Percentiles rank a stretch among this genome's conserved stretches.
These are phyloP conservation scores for Lepeophtheirus nordmannii DNA, from an alignment of 2,888 invertebrate genomes.

Conservation along the genomic window DNA sequence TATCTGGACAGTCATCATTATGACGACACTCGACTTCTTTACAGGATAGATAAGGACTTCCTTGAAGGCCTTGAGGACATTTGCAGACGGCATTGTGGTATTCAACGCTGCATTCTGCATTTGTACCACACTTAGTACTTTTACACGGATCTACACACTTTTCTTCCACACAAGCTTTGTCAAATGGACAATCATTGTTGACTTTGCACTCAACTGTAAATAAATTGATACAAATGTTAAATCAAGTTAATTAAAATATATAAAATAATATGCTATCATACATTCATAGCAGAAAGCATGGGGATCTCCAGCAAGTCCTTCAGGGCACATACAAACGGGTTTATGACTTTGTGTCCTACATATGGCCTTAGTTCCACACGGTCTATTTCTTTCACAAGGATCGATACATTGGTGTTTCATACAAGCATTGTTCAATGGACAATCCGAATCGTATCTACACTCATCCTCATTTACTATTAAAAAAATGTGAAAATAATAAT, in stretches of 20 bases:
- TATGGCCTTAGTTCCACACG: constrained; percentile 71
- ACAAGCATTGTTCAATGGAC: constrained; percentile 72
- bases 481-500: constrained; percentile 51
- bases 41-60: constrained; percentile 50
- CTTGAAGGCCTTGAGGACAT: constrained; percentile 52
- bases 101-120: constrained; percentile 76
- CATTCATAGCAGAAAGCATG: constrained; percentile 57
- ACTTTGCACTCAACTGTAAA: constrained; percentile 40
- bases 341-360: constrained; percentile 67
- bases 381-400: constrained; percentile 52
- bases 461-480: constrained; percentile 56
- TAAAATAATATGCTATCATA: constrained; percentile 39
- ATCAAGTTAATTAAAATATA: neutral
- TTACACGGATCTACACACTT: constrained; percentile 65
- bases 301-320: constrained; percentile 61
- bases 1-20: constrained; percentile 43
- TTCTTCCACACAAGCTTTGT: constrained; percentile 61
- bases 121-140: constrained; percentile 54
- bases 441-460: constrained; percentile 63
- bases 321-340: constrained; percentile 66
- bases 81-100: constrained; percentile 51
- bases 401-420: neutral
- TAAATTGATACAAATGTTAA: constrained; percentile 52
- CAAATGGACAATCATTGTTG: constrained; percentile 58
- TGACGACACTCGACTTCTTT: constrained; percentile 6